A percentile compares a stretch with the other conserved stretches of the same genome.
Conservation (phyloP, 2,113 vertebrate species). For the Nanorana parkeri region DNA sequence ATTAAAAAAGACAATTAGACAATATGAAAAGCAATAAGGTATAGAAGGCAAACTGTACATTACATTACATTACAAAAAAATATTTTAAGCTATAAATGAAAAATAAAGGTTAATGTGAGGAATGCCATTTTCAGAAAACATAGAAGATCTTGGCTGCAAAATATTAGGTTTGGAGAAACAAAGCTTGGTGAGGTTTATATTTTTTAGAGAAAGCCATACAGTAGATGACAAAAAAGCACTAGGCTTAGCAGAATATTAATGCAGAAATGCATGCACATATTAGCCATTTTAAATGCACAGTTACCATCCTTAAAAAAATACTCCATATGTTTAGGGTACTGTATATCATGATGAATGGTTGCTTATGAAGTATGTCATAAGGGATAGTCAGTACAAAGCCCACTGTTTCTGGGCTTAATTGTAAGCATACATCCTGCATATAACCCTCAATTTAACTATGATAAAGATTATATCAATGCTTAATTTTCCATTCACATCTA, state of each 20-base stretch:
- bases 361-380: constrained; percentile 60
- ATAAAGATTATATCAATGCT: constrained; percentile 20
- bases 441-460: neutral
- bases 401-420: neutral
- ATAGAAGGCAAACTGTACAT: no score
- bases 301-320: constrained; percentile 40
- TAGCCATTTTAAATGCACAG: constrained; percentile 22
- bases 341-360: constrained; percentile 67
- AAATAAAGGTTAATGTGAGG: no score
- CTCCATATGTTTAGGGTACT: constrained; percentile 56
- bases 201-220: no score
- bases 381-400: constrained; percentile 52
- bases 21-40: no score
- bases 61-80: no score
- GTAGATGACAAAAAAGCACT: no score
- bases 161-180: no score
- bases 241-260: neutral
- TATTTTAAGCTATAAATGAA: no score
- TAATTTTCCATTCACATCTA: neutral
- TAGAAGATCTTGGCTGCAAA: no score
- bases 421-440: neutral
- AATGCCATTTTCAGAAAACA: no score
- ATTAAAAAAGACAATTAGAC: no score
- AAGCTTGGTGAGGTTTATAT: no score
- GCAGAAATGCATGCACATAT: constrained; percentile 5